These are phyloP conservation scores for Hydractinia echinata DNA, from an alignment of 30 jellyfish, hydroid and myxozoan genomes.

Conservation along the genomic window DNA sequence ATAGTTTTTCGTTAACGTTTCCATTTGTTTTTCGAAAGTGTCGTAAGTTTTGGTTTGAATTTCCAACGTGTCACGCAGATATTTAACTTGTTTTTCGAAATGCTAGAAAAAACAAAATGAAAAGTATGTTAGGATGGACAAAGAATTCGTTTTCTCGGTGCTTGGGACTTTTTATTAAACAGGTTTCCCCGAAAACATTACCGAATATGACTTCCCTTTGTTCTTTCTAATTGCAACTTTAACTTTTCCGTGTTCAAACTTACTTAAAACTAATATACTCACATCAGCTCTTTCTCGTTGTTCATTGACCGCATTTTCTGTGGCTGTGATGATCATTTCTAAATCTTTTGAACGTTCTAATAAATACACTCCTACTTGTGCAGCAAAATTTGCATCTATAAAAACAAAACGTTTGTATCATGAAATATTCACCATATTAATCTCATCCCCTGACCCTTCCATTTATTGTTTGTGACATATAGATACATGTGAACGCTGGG, in stretches of 20 bases:
- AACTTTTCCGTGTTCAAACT: no score
- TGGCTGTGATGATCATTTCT: background rate
- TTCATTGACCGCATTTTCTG: background rate
- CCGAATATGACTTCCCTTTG: no score
- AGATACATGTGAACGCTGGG: no score
- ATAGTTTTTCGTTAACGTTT: background rate
- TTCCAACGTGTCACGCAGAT: background rate
- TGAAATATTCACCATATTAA: background rate
- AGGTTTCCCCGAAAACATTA: no score
- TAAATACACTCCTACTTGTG: background rate
- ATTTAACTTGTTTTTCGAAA: slow-evolving; percentile 1
- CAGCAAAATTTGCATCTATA: background rate
- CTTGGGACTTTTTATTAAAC: no score
- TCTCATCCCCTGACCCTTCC: background rate
- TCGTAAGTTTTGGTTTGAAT: slow-evolving; percentile 3
- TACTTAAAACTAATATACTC: background rate
- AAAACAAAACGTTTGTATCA: background rate
- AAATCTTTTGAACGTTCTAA: background rate
- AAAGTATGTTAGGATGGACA: no score
- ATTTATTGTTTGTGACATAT: no score
- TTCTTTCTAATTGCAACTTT: no score
- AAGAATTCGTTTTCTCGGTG: no score
- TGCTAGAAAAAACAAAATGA: background rate
- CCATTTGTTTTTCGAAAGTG: slow-evolving; percentile 4
- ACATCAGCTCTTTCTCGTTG: slow-evolving; percentile 5